Base-by-base conservation (phyloP, 2,888 invertebrate genomes). In the Torymus texanus region DNA sequence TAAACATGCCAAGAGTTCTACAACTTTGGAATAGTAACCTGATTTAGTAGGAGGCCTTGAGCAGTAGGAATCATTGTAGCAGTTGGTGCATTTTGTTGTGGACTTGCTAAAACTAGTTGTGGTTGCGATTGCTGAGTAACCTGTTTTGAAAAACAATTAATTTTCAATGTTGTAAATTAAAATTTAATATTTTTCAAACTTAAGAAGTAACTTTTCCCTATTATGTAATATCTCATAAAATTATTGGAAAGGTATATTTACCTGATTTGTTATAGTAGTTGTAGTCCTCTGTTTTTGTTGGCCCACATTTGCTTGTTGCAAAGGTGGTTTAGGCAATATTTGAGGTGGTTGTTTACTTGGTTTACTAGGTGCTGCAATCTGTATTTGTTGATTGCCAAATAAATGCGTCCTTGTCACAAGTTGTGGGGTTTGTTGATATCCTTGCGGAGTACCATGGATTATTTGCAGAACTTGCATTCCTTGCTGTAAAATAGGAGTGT, bases 241-340 rank as follows among this genome's bases (percentile, higher is more conserved):
- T 41, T 41, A 41, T 41, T 5, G 41, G 8, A 29, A 29, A 41
- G 8, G 41, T 41, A 5, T 41, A 8, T 70, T 82, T 84, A 89
- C 89, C 82, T 90, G 90, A 85, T 88, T 90, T 13, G 90, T 90
- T 81, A 90, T 88, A 2, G 90, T 89, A n/a, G 90, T 90, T 3
- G 89, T 88, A 71, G 85, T 87, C 51, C 90, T 85, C 83, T 89
- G 90, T 75, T 90, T 90, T 75, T 88, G 90, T 72, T 89, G 90
- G 50, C 88, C 84, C 61, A 85, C 84, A 63, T 84, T 84, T 13
- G 85, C 82, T 82, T 90, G 90, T 85, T 88, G 89, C n/a, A 82
- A 29, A 18, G 90, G 88, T 63, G 93, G 93, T 89, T 94, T 94
- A 58, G 93, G 93, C 86, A 93, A 90, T 85, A 93, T 93, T 88